These are phyloP conservation scores for Chunga burmeisteri DNA, from an alignment of 2,113 vertebrate genomes.

Conservation along the genomic window DNA sequence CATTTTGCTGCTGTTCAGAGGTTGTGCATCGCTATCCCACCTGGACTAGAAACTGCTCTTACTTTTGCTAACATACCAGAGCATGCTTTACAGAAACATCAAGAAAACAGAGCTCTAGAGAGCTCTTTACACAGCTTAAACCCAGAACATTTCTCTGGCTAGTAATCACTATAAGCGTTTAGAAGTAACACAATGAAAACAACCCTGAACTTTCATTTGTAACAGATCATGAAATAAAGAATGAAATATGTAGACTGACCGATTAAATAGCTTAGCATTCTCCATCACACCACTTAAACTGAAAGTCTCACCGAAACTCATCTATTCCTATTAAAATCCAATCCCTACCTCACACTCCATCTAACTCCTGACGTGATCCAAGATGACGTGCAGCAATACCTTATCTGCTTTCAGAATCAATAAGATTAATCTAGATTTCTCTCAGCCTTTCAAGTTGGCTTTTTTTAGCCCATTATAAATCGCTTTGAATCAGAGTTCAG, in stretches of 20 bases:
- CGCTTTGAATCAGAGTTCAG: background rate
- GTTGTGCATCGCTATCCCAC: background rate
- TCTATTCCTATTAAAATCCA: background rate
- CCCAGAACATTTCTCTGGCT: background rate
- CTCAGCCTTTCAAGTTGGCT: background rate
- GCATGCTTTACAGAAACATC: background rate
- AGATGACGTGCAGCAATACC: background rate
- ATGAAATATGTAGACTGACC: background rate
- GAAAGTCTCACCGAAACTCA: background rate
- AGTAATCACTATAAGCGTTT: background rate
- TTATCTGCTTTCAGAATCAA: slow-evolving; percentile 20
- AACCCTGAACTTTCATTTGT: background rate
- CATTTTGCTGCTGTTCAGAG: background rate
- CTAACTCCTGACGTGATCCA: background rate
- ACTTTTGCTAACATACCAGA: background rate
- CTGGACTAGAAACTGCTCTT: background rate
- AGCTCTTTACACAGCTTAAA: background rate
- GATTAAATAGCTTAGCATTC: background rate
- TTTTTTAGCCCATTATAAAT: background rate
- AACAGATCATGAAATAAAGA: background rate
- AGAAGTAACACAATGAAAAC: background rate
- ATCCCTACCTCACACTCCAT: background rate
- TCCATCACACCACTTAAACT: background rate
- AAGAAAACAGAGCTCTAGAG: background rate
- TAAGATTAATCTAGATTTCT: slow-evolving; percentile 1